Conservation (phyloP, 1,140 invertebrate species). For the Anadara kagoshimensis region DNA sequence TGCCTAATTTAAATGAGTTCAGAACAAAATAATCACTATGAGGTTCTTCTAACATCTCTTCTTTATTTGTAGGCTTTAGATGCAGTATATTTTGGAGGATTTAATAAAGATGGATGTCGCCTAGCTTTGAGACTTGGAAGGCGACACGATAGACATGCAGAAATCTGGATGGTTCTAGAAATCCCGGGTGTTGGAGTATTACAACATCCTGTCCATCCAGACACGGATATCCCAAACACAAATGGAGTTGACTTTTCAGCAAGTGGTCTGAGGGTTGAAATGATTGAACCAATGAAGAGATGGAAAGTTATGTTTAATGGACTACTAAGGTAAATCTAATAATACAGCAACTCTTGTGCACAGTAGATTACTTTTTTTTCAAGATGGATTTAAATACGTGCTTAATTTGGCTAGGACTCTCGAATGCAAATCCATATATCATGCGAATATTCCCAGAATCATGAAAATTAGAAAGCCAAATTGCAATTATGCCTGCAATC, state of each 20-base stretch:
- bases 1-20: no score
- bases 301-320: slow-evolving; percentile 80
- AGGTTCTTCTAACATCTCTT: no score
- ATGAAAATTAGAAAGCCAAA: no score
- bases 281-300: slow-evolving; percentile 75
- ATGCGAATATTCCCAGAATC: no score
- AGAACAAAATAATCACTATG: no score
- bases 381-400: no score
- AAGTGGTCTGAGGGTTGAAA: slow-evolving; percentile 77
- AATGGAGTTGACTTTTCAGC: slow-evolving; percentile 74
- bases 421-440: no score
- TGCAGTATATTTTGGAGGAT: slow-evolving; percentile 55
- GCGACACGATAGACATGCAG: slow-evolving; percentile 45
- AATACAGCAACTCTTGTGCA: no score
- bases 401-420: no score
- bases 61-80: slow-evolving; percentile 56
- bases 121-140: slow-evolving; percentile 47
- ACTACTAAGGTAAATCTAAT: slow-evolving; percentile 70
- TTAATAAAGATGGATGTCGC: slow-evolving; percentile 46
- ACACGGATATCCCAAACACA: slow-evolving; percentile 69
- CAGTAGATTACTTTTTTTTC: no score
- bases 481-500: no score
- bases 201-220: slow-evolving; percentile 71
- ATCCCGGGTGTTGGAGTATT: slow-evolving; percentile 53
- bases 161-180: slow-evolving; percentile 59